Evolutionary conservation across 2,113 vertebrate species (phyloP).

Genomic region (Pandion haliaetus): DNA sequence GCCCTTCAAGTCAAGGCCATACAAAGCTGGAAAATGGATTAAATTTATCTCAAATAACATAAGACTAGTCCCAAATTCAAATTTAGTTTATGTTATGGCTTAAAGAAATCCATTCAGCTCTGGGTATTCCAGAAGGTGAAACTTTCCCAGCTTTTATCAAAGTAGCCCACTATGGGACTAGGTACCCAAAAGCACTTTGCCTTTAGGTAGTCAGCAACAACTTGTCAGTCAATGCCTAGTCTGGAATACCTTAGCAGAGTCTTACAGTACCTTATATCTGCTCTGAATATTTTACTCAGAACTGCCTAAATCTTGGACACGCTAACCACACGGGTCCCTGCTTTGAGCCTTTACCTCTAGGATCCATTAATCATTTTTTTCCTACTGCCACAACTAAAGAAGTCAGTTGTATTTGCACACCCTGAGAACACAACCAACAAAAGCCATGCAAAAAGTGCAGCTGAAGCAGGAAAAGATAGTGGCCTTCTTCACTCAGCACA

Average conservation of each 20-base stretch:
- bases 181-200: neutral
- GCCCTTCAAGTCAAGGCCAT: neutral
- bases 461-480: neutral
- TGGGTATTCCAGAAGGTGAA: neutral
- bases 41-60: neutral
- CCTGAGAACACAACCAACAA: neutral
- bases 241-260: neutral
- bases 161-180: neutral
- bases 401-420: neutral
- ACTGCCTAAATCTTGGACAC: neutral
- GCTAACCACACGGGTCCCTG: fast-evolving
- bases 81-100: neutral
- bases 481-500: neutral
- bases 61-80: neutral
- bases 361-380: neutral
- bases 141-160: neutral
- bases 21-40: neutral
- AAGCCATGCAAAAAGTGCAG: neutral
- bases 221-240: neutral
- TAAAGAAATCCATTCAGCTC: neutral
- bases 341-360: neutral
- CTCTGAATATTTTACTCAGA: neutral
- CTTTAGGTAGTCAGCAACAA: neutral
- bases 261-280: neutral
- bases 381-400: neutral